These are phyloP conservation scores for Gymnopithys bicolor DNA, from an alignment of 2,797 vertebrate species.

Conservation along the genomic window DNA sequence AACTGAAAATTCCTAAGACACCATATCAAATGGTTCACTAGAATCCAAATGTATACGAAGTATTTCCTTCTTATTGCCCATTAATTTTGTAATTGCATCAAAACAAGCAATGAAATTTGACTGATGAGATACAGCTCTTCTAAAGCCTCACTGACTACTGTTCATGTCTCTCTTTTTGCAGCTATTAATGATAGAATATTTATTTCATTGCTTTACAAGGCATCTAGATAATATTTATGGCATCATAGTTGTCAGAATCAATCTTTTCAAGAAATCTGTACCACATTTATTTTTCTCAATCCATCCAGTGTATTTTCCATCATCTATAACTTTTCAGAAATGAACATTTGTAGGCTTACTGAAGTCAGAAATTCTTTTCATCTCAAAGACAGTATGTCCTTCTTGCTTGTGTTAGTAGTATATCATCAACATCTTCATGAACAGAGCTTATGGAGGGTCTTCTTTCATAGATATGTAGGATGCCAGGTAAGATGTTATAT, in stretches of 20 bases:
- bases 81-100: conserved; percentile 48
- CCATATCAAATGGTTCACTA: conserved; percentile 1
- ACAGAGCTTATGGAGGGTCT: background rate
- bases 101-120: conserved; percentile 40
- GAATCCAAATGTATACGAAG: conserved; percentile 1
- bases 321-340: background rate
- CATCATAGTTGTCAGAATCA: background rate
- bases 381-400: background rate
- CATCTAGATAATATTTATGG: conserved; percentile 1
- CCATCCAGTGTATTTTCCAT: background rate
- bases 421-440: background rate
- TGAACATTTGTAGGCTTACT: background rate
- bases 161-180: background rate
- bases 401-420: background rate
- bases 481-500: background rate
- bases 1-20: background rate
- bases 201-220: background rate
- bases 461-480: background rate
- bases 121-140: conserved; percentile 10
- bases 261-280: background rate
- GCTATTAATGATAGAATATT: background rate
- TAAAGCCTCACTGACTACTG: background rate
- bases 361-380: background rate
- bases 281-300: background rate
- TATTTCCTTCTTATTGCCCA: conserved; percentile 2